Evolutionary conservation across 2,113 vertebrate genomes (phyloP).

Genomic region (Indicator indicator): DNA sequence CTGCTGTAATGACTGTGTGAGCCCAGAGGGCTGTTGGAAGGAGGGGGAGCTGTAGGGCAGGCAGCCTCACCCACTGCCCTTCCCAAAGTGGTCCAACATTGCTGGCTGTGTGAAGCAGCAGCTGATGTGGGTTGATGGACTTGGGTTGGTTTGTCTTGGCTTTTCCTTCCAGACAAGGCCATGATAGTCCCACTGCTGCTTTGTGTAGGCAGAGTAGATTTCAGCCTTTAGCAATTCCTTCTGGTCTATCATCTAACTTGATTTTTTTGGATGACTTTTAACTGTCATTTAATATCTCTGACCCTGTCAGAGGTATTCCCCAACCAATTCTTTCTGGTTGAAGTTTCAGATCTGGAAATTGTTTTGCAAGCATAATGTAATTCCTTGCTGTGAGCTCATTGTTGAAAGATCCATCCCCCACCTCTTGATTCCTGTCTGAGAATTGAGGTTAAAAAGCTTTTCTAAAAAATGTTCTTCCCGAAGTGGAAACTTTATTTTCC

Average conservation of each 20-base stretch:
- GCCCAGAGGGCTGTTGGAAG: not conserved
- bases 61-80: not conserved
- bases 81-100: not conserved
- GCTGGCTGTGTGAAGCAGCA: not conserved
- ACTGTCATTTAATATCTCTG: not conserved
- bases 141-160: not conserved
- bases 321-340: not conserved
- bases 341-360: not conserved
- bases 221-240: not conserved
- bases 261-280: not conserved
- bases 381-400: not conserved
- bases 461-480: not conserved
- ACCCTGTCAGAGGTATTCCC: constrained; percentile 1
- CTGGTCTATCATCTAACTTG: not conserved
- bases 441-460: not conserved
- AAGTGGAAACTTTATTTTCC: not conserved
- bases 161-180: not conserved
- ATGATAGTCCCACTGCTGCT: not conserved
- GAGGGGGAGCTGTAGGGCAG: not conserved
- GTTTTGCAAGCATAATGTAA: not conserved
- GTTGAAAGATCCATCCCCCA: not conserved
- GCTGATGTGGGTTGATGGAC: not conserved
- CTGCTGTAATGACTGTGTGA: not conserved
- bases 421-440: not conserved
- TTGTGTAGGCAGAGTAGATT: not conserved